phyloP scores from a whole-genome alignment of 2,888 invertebrate species.

The Yponomeuta cagnagella region DNA sequence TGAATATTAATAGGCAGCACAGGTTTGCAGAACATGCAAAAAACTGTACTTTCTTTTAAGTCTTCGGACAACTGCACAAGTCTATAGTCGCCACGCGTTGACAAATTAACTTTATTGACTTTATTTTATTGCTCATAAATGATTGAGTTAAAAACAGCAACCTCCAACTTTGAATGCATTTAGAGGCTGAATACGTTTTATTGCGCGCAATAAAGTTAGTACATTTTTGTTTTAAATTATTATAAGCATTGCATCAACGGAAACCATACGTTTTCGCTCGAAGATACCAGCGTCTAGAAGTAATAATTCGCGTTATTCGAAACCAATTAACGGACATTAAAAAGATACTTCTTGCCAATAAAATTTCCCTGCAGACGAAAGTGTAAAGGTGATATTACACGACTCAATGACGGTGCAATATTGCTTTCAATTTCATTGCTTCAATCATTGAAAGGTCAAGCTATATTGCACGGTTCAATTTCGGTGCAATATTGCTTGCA shows the following conservation, averaged over 20 bases:
- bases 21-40: slow-evolving; percentile 5
- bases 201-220: slow-evolving; percentile 4
- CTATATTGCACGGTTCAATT: too few species aligned
- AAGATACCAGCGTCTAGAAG: neutral
- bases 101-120: slow-evolving; percentile 13
- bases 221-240: slow-evolving; percentile 5
- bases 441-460: too few species aligned
- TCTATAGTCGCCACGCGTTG: neutral
- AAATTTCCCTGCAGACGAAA: neutral
- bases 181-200: slow-evolving; percentile 8
- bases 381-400: neutral
- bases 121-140: neutral
- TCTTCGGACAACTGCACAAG: neutral
- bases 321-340: neutral
- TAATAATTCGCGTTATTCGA: neutral
- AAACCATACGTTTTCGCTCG: neutral
- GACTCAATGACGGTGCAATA: too few species aligned
- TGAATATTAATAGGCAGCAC: slow-evolving; percentile 47
- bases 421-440: too few species aligned
- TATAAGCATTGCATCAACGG: neutral
- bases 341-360: neutral
- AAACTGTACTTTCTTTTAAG: neutral
- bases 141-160: slow-evolving; percentile 4
- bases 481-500: too few species aligned
- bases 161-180: slow-evolving; percentile 12